Base-by-base conservation (phyloP, 2,888 invertebrate genomes). In the Temnothorax unifasciatus region DNA sequence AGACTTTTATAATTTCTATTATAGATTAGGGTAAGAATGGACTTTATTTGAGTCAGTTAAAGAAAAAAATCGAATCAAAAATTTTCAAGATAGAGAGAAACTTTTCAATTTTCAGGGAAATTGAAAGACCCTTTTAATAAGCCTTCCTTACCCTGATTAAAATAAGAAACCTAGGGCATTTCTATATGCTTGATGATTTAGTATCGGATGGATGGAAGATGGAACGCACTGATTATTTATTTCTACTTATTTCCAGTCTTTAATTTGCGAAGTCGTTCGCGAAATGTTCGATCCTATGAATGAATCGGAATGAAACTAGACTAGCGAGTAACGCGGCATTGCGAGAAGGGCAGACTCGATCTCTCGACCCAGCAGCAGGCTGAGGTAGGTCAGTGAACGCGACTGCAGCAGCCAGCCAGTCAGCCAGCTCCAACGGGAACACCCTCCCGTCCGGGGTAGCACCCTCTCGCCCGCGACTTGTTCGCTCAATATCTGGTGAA, bases 301-400 rank as follows among this genome's bases (percentile, higher is more conserved):
- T 75, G 25, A 66, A 52, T 25, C 50, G n/a, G 64, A 38, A 76
- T 64, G 38, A 34, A 77, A 29, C 21, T 50, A 15, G 4, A 54
- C 8, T n/a, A 25, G 9, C 18, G 41, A 64, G 25, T 25, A 25
- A 76, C 18, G 44, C 25, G 6, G 21, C 50, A 41, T 61, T 25
- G 50, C 25, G 82, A 63, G 59, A 59, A 82, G 50, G 82, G 84
- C 52, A 82, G 77, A 77, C 73, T 57, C 50, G 79, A 84, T 85
- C 71, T 68, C 75, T 74, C 76, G 66, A 85, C 76, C 83, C 66
- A 76, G 84, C 85, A 85, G 81, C 82, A 83, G 85, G 88, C 85
- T 88, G 89, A 89, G 92, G 87, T 90, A 92, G 92, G 92, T 92
- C 92, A 92, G 91, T 91, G 92, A 92, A 92, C 92, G 92, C 89